These are phyloP conservation scores for Poeciliopsis retropinna DNA, from an alignment of 2,113 vertebrate genomes.

Conservation along the genomic window DNA sequence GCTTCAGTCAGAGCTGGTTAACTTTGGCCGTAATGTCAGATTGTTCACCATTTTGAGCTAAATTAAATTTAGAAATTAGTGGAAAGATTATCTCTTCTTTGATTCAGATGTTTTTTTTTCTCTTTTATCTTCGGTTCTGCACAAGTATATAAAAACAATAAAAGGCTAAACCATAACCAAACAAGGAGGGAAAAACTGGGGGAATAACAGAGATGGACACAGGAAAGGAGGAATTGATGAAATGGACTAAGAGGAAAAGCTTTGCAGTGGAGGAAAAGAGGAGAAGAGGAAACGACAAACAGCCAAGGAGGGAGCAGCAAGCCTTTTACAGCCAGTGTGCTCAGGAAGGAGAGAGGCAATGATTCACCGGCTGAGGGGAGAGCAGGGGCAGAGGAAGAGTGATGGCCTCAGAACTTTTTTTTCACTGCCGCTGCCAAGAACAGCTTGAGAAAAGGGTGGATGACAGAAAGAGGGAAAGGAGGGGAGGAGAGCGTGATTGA, in stretches of 20 bases:
- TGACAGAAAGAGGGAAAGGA: constrained; percentile 43
- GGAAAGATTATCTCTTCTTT: too few relatives aligned
- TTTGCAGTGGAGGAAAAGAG: not conserved
- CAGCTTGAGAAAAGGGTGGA: constrained; percentile 52
- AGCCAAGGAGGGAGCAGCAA: constrained; percentile 26
- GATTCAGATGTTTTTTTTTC: too few relatives aligned
- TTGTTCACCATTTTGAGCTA: too few relatives aligned
- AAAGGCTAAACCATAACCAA: not conserved
- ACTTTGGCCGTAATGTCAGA: too few relatives aligned
- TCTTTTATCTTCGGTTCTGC: not conserved
- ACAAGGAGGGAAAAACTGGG: not conserved
- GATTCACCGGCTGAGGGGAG: constrained; percentile 41
- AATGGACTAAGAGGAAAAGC: constrained; percentile 8
- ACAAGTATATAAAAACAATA: too few relatives aligned
- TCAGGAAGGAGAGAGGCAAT: constrained; percentile 37
- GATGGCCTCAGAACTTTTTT: constrained; percentile 64
- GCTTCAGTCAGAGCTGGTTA: too few relatives aligned
- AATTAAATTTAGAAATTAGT: too few relatives aligned
- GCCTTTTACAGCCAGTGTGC: constrained; percentile 39
- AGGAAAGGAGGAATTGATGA: not conserved
- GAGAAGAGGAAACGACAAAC: not conserved
- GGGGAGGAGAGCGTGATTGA: constrained; percentile 57
- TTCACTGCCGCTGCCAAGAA: constrained; percentile 55
- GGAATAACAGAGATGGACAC: not conserved
- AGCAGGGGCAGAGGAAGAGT: constrained; percentile 51